Evolutionary conservation across 2,888 invertebrate species (phyloP), one percentile per base, ranked within the genome.

Genomic region (Zhengitettix transpicula): DNA sequence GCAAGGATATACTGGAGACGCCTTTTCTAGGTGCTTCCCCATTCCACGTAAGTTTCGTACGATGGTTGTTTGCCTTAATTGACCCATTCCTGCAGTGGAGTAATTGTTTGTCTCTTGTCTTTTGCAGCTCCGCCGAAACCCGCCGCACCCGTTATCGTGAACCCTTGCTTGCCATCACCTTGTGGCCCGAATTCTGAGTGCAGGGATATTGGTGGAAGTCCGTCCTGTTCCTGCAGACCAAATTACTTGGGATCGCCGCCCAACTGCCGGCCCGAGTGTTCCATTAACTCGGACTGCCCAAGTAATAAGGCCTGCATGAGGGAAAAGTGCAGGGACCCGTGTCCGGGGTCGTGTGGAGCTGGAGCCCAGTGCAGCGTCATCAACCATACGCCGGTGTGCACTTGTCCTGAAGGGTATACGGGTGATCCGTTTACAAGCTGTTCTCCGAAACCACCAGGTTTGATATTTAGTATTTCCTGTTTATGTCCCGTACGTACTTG

Each of bases 351-450:
- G 17, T 89, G 87, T 69, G 87, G 87, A 14, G 75, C 81, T 64
- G 81, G 82, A 67, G 78, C 87, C 42, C 77, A 81, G 63, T 88
- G 88, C 70, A 78, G 81, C 69, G 84, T 85, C 11, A 80, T 83
- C 63, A 83, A 85, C 69, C 84, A 85, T 69, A 83, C 82, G 68
- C 83, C 85, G 1, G 82, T 84, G 65, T 85, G 85, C 70, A 81
- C 81, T 47, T 90, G 89, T 69, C 75, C 79, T 9, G 74, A 78
- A 28, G 85, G 85, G 56, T 87, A 81, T 66, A 80, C 78, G 5
- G 90, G 90, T 17, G 86, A 90, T 76, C 87, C 90, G 17, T 88
- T 89, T 69, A 81, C 76, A 62, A 81, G 77, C 65, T 89, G 88
- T 69, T 73, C 75, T 42, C 72, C 75, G 10, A 78, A 81, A 71